phyloP scores from a whole-genome alignment of 2,888 invertebrate genomes.

The Drosophila engyochracea region DNA sequence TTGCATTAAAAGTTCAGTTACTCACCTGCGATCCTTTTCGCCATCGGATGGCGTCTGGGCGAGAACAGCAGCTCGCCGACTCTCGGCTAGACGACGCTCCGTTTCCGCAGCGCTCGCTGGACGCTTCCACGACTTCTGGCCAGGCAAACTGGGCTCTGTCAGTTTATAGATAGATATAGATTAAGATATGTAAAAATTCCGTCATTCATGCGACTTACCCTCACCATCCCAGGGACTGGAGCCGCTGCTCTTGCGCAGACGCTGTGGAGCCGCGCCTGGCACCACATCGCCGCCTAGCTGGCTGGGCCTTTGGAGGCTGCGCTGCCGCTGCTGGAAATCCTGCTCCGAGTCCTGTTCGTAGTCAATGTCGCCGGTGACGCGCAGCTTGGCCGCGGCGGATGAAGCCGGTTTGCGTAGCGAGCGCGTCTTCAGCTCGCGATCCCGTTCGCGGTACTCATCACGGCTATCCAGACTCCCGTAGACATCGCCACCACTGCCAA shows the following conservation, averaged over 20 bases:
- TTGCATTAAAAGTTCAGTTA: background rate
- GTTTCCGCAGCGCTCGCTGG: constrained; percentile 88
- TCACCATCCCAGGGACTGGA: constrained; percentile 87
- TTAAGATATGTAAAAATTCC: background rate
- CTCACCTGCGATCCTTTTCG: constrained; percentile 86
- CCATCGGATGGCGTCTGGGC: constrained; percentile 86
- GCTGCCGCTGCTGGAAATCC: constrained; percentile 83
- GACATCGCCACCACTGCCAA: constrained; percentile 85
- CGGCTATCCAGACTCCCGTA: constrained; percentile 85
- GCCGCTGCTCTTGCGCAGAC: constrained; percentile 85
- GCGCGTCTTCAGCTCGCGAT: constrained; percentile 82
- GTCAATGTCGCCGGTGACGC: constrained; percentile 85
- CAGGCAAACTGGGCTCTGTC: constrained; percentile 76
- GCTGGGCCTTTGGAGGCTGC: constrained; percentile 84
- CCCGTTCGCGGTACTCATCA: constrained; percentile 85
- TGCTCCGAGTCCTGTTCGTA: constrained; percentile 86
- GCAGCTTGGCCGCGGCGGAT: constrained; percentile 81
- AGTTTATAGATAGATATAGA: background rate
- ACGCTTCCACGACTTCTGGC: constrained; percentile 86
- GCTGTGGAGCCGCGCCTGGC: constrained; percentile 58
- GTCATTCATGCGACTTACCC: constrained; percentile 62
- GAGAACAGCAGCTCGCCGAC: constrained; percentile 75
- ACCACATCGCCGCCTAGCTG: constrained; percentile 72
- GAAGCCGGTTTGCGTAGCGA: constrained; percentile 83
- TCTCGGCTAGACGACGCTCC: constrained; percentile 85